Evolutionary conservation across 1,140 invertebrate genomes (phyloP), one percentile per base, ranked within the genome.

Genomic region (Araneus ventricosus): DNA sequence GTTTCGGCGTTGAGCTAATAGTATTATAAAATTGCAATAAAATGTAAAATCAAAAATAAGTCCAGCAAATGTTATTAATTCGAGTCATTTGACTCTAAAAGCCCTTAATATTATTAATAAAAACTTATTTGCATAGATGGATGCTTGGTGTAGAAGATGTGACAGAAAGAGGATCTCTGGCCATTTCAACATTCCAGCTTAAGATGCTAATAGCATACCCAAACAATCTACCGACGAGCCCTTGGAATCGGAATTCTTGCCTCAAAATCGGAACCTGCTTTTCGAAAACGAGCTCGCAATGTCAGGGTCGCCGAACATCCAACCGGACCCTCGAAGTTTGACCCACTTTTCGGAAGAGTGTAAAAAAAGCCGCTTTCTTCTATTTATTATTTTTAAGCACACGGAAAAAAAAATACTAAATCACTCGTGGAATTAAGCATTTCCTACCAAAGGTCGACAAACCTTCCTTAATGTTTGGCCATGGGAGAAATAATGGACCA

Each of bases 331-430:
- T 89, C 22, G n/a, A 34, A 45, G 45, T 22, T 34, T 89, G 88
- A 89, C 88, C 88, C 41, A 89, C 88, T 89, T 89, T 79, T 30
- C 8, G 39, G 67, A 30, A 89, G 80, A 75, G 8, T 27, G 24
- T 61, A 24, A 59, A n/a, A 70, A 70, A 34, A 70, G 14, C 20
- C 14, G 2, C 10, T 24, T 82, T 45, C 8, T 24, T 75, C 22
- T 75, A 20, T 37, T 75, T 52, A 2, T 63, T 63, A 8, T 22
- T 7, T n/a, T n/a, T n/a, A 63, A 67, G 22, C 10, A 22, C 24
- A 82, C 41, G n/a, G 6, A 22, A 22, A 20, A 82, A 82, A 45
- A 82, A 41, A 39, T 17, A 24, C 39, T 45, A 45, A 75, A 75
- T 75, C 70, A 34, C 30, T 30, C 4, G 70, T 22, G 34, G 70